Conservation (phyloP, 2,113 vertebrate genomes). For the Calyptomena viridis region DNA sequence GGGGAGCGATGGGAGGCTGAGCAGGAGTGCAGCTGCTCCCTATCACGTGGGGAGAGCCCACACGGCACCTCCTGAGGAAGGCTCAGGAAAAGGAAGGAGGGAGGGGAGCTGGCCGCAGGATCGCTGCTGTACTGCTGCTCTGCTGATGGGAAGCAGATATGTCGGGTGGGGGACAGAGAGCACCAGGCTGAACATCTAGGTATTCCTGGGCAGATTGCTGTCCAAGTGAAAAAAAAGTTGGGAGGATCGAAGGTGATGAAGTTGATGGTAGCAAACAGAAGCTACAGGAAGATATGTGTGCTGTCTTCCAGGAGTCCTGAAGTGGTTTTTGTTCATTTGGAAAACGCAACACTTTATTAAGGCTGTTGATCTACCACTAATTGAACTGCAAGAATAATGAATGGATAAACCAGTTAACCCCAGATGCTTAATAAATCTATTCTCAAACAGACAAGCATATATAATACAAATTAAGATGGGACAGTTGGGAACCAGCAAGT, state of each 20-base stretch:
- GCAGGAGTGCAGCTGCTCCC: constrained; percentile 59
- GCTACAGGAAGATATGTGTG: neutral
- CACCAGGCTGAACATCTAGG: neutral
- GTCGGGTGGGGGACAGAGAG: accelerated
- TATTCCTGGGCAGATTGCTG: neutral
- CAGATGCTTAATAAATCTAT: neutral
- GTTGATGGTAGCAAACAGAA: neutral
- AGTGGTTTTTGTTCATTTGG: neutral
- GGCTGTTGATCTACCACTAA: constrained; percentile 24
- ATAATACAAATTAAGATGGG: neutral
- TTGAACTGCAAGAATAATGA: constrained; percentile 4
- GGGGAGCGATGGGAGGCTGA: neutral
- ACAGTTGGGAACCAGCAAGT: neutral
- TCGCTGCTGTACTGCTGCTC: neutral
- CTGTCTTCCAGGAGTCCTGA: neutral
- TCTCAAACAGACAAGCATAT: neutral
- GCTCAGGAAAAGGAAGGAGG: neutral
- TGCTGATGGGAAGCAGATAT: neutral
- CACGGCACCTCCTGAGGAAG: constrained; percentile 16
- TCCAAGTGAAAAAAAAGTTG: accelerated
- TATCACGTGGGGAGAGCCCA: constrained; percentile 15
- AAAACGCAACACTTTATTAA: neutral
- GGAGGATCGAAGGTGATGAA: neutral
- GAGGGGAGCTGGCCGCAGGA: neutral
- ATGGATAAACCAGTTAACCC: neutral